Conservation (phyloP, 1,140 invertebrate species). For the Hypsibius dujardini region DNA sequence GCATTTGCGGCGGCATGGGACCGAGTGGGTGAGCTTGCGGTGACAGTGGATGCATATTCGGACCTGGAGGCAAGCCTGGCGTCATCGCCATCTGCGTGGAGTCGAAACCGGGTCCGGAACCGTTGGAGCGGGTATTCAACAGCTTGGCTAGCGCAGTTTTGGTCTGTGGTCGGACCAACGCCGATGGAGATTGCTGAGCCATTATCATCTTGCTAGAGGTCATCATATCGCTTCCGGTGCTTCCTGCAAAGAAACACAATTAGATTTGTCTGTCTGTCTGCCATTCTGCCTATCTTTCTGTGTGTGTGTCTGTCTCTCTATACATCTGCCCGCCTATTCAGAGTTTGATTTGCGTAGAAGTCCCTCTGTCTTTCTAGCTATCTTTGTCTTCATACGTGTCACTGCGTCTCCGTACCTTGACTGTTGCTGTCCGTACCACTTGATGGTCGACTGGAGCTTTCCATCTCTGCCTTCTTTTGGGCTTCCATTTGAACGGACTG, state of each 20-base stretch:
- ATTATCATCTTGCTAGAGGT: background rate
- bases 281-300: too few relatives aligned
- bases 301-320: too few relatives aligned
- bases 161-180: conserved; percentile 12
- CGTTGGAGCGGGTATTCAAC: background rate
- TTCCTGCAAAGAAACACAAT: too few relatives aligned
- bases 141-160: conserved; percentile 6
- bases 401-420: background rate
- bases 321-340: too few relatives aligned
- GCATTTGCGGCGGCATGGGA: background rate
- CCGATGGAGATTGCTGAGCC: background rate
- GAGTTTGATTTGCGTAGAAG: too few relatives aligned
- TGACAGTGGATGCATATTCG: background rate
- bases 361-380: too few relatives aligned
- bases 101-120: background rate
- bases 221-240: too few relatives aligned
- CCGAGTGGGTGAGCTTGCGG: background rate
- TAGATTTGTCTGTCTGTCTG: too few relatives aligned
- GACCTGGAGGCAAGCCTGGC: background rate
- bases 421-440: background rate
- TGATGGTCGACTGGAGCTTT: background rate
- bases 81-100: background rate
- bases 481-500: conserved; percentile 8
- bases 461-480: conserved; percentile 1
- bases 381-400: too few relatives aligned